Conservation (phyloP, 2,113 vertebrate species). For the Cairina moschata region DNA sequence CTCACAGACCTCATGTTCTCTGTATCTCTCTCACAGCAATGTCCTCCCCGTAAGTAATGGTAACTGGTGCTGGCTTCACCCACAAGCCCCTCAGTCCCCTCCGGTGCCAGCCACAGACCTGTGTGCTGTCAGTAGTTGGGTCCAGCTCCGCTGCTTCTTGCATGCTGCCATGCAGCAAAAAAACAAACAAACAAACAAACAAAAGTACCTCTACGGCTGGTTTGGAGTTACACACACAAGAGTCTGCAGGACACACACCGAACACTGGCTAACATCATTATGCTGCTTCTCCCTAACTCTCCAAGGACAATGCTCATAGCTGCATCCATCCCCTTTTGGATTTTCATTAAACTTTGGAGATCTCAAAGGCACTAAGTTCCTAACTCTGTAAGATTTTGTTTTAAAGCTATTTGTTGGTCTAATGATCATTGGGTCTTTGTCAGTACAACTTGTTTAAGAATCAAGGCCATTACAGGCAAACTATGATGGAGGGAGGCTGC, state of each 20-base stretch:
- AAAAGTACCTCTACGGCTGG: background rate
- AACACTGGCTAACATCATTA: background rate
- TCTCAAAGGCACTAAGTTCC: background rate
- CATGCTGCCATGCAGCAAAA: rapidly evolving
- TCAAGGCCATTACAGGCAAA: background rate
- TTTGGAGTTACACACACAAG: background rate
- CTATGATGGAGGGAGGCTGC: background rate
- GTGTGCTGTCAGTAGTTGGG: background rate
- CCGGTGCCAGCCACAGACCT: background rate
- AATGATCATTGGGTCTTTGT: background rate
- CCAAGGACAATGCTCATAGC: background rate
- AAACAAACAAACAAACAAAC: background rate
- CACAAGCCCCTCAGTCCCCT: background rate
- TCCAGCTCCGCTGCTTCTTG: background rate
- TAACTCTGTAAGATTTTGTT: background rate
- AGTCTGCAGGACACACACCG: background rate
- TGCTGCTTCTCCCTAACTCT: background rate
- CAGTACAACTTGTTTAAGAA: background rate
- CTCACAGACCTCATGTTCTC: background rate
- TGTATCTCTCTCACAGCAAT: background rate
- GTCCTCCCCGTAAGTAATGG: background rate
- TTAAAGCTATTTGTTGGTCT: background rate
- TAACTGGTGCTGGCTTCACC: background rate
- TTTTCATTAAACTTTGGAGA: background rate
- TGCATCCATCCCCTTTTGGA: background rate